Percentiles rank a stretch among this genome's conserved stretches.
phyloP scores from a whole-genome alignment of 2,113 vertebrate species.

The Cisticola juncidis region DNA sequence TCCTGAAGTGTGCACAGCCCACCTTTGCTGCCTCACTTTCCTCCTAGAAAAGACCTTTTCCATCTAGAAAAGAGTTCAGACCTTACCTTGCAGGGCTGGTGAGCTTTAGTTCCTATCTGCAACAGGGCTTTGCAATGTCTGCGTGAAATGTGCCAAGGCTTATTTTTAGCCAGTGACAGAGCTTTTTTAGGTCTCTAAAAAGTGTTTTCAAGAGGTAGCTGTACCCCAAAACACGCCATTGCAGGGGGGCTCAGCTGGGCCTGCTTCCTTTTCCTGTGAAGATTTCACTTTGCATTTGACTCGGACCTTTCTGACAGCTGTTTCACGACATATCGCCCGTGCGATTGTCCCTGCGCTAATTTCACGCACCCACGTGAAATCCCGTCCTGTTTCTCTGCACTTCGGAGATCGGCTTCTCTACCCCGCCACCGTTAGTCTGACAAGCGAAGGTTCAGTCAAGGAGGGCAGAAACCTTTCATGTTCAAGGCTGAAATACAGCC shows the following conservation, averaged over 20 bases:
- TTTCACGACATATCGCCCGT: neutral
- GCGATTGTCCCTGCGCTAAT: neutral
- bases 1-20: neutral
- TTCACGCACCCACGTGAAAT: conserved; percentile 16
- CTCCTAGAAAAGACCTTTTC: neutral
- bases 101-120: neutral
- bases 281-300: neutral
- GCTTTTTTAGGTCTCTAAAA: neutral
- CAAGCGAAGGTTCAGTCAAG: conserved; percentile 34
- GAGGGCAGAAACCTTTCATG: conserved; percentile 1
- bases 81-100: neutral
- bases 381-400: neutral
- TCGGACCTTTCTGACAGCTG: neutral
- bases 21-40: neutral
- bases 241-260: neutral
- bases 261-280: neutral
- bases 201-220: neutral
- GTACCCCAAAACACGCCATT: neutral
- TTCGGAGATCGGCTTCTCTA: neutral
- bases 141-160: neutral
- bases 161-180: neutral
- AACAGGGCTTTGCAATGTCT: neutral
- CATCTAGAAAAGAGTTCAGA: neutral
- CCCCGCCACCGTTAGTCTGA: neutral
- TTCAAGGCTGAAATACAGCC: conserved; percentile 13